Percentiles rank a stretch among this genome's conserved stretches.
Conservation (phyloP, 2,797 vertebrate genomes). For the Hafferia zeledoni region DNA sequence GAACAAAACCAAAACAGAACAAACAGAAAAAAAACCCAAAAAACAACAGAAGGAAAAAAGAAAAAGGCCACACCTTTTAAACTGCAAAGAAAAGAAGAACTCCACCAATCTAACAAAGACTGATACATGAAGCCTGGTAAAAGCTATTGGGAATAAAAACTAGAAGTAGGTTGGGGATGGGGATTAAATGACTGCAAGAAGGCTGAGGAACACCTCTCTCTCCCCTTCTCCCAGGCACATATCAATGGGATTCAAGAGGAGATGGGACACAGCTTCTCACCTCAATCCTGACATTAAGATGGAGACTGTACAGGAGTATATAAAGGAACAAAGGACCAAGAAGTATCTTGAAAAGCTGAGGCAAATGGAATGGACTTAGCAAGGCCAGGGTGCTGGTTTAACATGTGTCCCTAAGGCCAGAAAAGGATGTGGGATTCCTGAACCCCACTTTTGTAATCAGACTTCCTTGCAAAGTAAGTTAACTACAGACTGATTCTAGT, state of each 20-base stretch:
- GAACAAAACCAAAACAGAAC: background rate
- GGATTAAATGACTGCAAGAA: background rate
- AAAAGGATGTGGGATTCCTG: background rate
- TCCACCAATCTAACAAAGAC: background rate
- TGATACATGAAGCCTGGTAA: background rate
- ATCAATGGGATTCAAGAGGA: background rate
- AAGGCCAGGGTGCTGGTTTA: background rate
- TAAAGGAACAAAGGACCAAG: background rate
- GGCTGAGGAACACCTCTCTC: background rate
- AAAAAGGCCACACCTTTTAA: background rate
- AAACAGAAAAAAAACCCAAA: background rate
- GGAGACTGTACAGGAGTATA: background rate
- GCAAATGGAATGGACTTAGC: background rate
- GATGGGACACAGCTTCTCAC: background rate
- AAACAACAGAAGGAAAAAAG: background rate
- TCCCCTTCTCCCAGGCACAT: background rate
- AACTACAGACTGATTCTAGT: background rate
- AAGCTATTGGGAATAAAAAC: background rate
- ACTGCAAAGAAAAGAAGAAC: background rate
- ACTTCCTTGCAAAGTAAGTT: background rate
- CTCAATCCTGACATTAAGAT: background rate
- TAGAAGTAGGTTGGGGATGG: background rate
- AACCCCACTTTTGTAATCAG: background rate
- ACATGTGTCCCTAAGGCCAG: background rate
- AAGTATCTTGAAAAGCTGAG: background rate